phyloP scores from a whole-genome alignment of 64 coral and sea anemone genomes.

The Porites lutea region DNA sequence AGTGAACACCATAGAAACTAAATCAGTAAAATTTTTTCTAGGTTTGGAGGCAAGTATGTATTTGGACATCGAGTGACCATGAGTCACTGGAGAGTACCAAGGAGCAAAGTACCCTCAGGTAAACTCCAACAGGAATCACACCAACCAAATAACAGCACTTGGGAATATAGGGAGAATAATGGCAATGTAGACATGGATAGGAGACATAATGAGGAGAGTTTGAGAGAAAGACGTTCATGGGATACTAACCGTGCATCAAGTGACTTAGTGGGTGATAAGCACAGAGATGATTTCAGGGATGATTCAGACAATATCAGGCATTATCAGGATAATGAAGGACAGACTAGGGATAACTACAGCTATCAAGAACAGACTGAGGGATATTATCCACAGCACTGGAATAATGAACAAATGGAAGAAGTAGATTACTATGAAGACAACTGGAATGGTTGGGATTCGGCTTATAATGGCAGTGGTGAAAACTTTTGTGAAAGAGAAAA shows the following conservation, averaged over 20 bases:
- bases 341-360: not conserved
- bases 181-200: not conserved
- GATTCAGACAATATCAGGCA: not conserved
- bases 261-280: not conserved
- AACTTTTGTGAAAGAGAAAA: slow-evolving; percentile 12
- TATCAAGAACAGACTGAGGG: not conserved
- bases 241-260: not conserved
- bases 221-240: not conserved
- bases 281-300: not conserved
- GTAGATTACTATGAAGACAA: not conserved
- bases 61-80: not conserved
- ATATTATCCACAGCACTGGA: slow-evolving; percentile 5
- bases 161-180: not conserved
- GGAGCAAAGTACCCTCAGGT: not conserved
- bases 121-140: not conserved
- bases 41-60: slow-evolving; percentile 6
- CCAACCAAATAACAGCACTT: not conserved
- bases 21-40: not conserved
- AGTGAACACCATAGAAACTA: not conserved
- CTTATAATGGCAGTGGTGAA: not conserved
- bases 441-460: not conserved
- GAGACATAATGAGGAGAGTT: not conserved
- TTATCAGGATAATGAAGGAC: not conserved
- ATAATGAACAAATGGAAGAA: not conserved
- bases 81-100: slow-evolving; percentile 33